A percentile compares a stretch with the other conserved stretches of the same genome.
Evolutionary conservation across 2,888 invertebrate species (phyloP).

Genomic region (Lysandra coridon): DNA sequence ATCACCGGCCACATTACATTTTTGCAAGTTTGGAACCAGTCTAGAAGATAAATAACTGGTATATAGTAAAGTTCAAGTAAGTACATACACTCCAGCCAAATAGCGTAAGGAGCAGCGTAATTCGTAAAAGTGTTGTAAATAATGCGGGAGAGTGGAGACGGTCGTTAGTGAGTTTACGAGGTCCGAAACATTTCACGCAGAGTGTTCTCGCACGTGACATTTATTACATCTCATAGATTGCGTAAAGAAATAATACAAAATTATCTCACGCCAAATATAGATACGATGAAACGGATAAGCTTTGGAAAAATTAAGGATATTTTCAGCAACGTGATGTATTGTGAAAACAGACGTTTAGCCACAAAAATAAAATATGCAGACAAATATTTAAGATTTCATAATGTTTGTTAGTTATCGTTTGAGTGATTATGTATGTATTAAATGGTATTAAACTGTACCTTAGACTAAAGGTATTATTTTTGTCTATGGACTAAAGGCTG

Average conservation of each 20-base stretch:
- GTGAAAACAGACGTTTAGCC: too few species aligned
- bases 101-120: not conserved
- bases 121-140: not conserved
- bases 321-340: too few species aligned
- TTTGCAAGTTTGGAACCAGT: not conserved
- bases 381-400: too few species aligned
- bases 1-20: not conserved
- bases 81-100: not conserved
- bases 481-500: too few species aligned
- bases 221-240: not conserved
- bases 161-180: not conserved
- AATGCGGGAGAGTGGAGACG: not conserved
- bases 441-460: too few species aligned
- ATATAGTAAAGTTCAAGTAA: not conserved
- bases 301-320: not conserved
- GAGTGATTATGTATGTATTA: not conserved
- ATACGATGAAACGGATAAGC: not conserved
- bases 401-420: not conserved
- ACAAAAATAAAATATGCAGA: too few species aligned
- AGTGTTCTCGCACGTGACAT: not conserved
- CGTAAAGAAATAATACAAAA: not conserved
- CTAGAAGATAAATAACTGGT: not conserved
- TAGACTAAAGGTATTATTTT: too few species aligned
- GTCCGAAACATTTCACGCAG: not conserved
- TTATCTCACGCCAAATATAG: not conserved